Base-by-base conservation (phyloP, 2,797 vertebrate genomes). In the Muraenolepis orangiensis region DNA sequence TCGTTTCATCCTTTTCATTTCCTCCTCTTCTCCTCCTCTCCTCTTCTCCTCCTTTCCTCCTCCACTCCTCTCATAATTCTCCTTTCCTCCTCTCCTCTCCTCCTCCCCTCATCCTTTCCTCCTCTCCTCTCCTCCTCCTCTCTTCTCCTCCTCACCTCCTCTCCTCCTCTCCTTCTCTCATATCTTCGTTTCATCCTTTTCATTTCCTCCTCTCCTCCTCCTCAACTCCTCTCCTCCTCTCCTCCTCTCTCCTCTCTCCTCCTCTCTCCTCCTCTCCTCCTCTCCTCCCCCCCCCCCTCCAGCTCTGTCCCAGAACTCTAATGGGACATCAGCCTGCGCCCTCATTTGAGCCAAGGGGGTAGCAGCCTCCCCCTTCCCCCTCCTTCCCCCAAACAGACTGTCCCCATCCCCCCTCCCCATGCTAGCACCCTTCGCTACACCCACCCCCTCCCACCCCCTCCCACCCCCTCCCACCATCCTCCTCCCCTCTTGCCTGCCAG, bases 281-380 rank as follows among this genome's bases (percentile, higher is more conserved):
- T 85, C 66, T 76, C 78, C 70, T 74, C 82, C 83, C 82, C 75
- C 71, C 80, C 86, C 85, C 83, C 81, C 71, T 74, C 82, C 74
- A 77, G 80, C 84, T 79, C 83, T 78, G 84, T 87, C 89, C 89
- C 89, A 81, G 80, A 85, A 89, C 87, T 90, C 89, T 93, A 91
- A 94, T 93, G 85, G 92, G 90, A 93, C 87, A 86, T 92, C 87
- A 87, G 87, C 86, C 86, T 87, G 72, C 38, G 4, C 76, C 77
- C 87, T 91, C 84, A 87, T 91, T 88, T 78, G 78, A 89, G 80
- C 78, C 73, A 84, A 82, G 42, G 84, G 84, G 75, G 76, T 83
- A 80, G 84, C 42, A 79, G 77, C 77, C 81, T 67, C 80, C 75
- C 77, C 34, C n/a, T 68, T 83, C 79, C 78, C 85, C 81, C 74